phyloP scores from a whole-genome alignment of 2,113 vertebrate species.

The Actenoides lindsayi region DNA sequence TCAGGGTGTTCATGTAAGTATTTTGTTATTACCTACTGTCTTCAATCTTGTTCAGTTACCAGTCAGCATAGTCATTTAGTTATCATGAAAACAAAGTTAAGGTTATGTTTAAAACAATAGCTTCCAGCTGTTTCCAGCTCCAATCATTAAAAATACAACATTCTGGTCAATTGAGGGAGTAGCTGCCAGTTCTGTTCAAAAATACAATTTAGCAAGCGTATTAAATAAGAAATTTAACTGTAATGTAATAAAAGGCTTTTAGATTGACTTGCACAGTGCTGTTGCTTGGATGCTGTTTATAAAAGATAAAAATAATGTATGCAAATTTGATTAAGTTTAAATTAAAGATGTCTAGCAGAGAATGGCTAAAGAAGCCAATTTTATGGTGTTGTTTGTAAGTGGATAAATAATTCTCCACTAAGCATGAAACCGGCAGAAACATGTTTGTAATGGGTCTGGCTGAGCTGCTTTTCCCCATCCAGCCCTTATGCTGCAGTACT shows the following conservation, averaged over 20 bases:
- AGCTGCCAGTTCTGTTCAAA: conserved; percentile 55
- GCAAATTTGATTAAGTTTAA: conserved; percentile 65
- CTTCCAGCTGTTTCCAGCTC: conserved; percentile 34
- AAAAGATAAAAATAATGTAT: conserved; percentile 74
- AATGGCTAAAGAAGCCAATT: conserved; percentile 39
- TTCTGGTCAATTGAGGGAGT: conserved; percentile 46
- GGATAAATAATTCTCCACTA: conserved; percentile 48
- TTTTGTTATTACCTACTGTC: neutral
- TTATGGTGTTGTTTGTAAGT: conserved; percentile 49
- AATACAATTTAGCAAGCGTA: conserved; percentile 33
- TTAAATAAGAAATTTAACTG: conserved; percentile 51
- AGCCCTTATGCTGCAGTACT: too few relatives aligned
- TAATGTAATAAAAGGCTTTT: conserved; percentile 56
- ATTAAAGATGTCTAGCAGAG: conserved; percentile 61
- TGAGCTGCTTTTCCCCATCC: too few relatives aligned
- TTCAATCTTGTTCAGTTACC: conserved; percentile 25
- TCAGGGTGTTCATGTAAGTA: conserved; percentile 1
- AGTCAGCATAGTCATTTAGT: conserved; percentile 22
- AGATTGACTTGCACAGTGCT: conserved; percentile 16
- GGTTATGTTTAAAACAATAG: conserved; percentile 45
- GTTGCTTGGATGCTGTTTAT: conserved; percentile 40
- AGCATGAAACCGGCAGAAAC: neutral
- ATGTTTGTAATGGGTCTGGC: neutral
- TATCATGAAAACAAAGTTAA: conserved; percentile 38
- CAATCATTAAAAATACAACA: conserved; percentile 44